These are phyloP conservation scores for Pangasius sanitwongsei DNA, from an alignment of 2,797 vertebrate genomes.

Conservation along the genomic window DNA sequence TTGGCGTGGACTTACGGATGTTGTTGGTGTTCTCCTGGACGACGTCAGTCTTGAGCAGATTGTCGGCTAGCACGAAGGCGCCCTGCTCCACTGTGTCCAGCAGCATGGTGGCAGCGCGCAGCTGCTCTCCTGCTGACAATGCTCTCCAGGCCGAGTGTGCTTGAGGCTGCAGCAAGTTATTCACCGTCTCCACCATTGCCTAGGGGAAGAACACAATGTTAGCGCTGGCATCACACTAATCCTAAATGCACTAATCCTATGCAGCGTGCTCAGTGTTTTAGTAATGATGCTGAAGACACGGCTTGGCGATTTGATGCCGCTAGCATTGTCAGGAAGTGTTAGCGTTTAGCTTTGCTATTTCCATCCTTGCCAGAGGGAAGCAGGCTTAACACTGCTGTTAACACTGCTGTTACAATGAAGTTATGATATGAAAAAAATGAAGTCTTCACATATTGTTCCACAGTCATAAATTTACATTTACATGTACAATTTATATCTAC, in stretches of 20 bases:
- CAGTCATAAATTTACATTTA: too few species aligned
- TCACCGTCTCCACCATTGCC: slow-evolving; percentile 99
- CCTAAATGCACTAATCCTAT: background rate
- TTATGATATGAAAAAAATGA: background rate
- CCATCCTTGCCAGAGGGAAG: background rate
- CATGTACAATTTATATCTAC: background rate
- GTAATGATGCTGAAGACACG: background rate
- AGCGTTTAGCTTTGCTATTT: background rate
- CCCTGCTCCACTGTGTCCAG: slow-evolving; percentile 97
- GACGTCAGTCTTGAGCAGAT: slow-evolving; percentile 96
- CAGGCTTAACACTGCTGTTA: background rate
- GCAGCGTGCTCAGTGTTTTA: background rate
- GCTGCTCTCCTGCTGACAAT: slow-evolving; percentile 86
- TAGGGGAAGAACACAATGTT: slow-evolving; percentile 62
- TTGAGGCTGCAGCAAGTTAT: slow-evolving; percentile 93
- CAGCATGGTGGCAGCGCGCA: slow-evolving; percentile 91
- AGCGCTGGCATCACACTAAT: slow-evolving; percentile 12
- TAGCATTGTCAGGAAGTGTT: background rate
- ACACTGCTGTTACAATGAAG: background rate
- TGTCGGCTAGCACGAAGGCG: slow-evolving; percentile 95
- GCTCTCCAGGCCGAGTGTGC: slow-evolving; percentile 89
- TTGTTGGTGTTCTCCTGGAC: slow-evolving; percentile 96
- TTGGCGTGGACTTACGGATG: slow-evolving; percentile 85
- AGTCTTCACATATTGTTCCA: background rate
- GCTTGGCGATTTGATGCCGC: slow-evolving; percentile 4